Conservation (phyloP, 2,888 invertebrate genomes). For the Tenthredo livida region DNA sequence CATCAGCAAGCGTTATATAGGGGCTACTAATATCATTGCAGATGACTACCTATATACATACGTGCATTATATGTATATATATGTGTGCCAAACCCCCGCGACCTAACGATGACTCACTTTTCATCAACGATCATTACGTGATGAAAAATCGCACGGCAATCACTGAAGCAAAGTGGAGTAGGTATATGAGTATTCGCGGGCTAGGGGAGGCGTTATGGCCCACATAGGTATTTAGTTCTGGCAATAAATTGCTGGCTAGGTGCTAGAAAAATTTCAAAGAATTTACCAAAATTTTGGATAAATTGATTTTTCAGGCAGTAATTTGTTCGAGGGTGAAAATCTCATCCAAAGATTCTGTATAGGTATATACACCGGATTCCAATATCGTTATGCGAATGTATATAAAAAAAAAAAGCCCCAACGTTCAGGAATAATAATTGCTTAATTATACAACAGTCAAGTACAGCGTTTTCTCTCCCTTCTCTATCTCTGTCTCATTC, state of each 20-base stretch:
- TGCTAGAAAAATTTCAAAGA: not conserved
- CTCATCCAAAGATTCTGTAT: not conserved
- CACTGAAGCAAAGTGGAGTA: constrained; percentile 1
- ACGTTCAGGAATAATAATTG: not conserved
- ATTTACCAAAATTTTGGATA: not conserved
- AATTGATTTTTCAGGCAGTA: not conserved
- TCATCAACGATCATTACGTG: constrained; percentile 27
- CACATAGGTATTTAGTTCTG: not conserved
- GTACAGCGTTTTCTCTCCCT: not conserved
- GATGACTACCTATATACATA: not conserved
- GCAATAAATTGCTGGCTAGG: not conserved
- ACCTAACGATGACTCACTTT: constrained; percentile 35
- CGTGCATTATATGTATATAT: not conserved
- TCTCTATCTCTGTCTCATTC: not conserved
- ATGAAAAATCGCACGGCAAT: constrained; percentile 33
- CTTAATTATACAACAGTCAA: not conserved
- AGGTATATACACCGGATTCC: no score
- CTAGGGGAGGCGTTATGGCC: not conserved
- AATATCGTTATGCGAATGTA: no score
- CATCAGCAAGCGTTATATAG: not conserved
- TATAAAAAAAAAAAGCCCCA: no score
- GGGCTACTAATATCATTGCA: not conserved
- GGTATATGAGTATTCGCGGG: constrained; percentile 9
- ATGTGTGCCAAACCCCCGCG: not conserved
- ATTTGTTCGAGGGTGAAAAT: not conserved